These are phyloP conservation scores for Anarsia innoxiella DNA, from an alignment of 2,888 invertebrate species.

Conservation along the genomic window DNA sequence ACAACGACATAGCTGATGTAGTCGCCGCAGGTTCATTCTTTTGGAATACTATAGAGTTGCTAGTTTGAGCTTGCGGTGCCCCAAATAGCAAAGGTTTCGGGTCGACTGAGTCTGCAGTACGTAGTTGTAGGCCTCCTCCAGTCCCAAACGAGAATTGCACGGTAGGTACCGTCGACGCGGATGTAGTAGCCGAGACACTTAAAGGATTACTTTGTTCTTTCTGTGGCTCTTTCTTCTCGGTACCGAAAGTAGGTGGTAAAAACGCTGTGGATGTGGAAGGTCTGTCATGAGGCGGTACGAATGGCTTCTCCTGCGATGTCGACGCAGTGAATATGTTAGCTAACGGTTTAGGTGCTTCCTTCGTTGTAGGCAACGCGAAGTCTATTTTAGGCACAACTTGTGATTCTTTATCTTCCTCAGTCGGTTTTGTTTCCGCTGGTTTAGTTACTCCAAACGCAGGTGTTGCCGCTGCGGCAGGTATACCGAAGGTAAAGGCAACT, in stretches of 20 bases:
- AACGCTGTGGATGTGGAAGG: no score
- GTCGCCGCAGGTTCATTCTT: conserved; percentile 8
- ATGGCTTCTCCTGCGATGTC: not conserved
- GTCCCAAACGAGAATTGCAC: no score
- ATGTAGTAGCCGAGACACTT: not conserved
- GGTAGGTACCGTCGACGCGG: not conserved
- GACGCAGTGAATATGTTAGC: conserved; percentile 1
- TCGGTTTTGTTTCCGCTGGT: conserved; percentile 15
- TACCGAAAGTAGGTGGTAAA: no score
- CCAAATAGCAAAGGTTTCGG: no score
- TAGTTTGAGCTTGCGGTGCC: conserved; percentile 4
- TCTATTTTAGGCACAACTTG: conserved; percentile 42
- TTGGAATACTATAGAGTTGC: not conserved
- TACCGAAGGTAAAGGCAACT: conserved; percentile 41
- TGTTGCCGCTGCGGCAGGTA: conserved; percentile 24
- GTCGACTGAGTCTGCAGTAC: no score
- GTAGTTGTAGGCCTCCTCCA: no score
- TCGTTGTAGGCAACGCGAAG: conserved; percentile 15
- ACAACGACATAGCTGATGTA: conserved; percentile 24
- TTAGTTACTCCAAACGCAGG: conserved; percentile 19
- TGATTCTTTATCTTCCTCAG: conserved; percentile 26
- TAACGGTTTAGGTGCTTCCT: conserved; percentile 7
- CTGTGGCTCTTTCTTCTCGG: no score
- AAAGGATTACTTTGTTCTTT: no score
- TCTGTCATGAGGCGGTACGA: not conserved